A percentile compares a stretch with the other conserved stretches of the same genome.
phyloP scores from a whole-genome alignment of 2,113 vertebrate genomes.

The Crotalus viridis region DNA sequence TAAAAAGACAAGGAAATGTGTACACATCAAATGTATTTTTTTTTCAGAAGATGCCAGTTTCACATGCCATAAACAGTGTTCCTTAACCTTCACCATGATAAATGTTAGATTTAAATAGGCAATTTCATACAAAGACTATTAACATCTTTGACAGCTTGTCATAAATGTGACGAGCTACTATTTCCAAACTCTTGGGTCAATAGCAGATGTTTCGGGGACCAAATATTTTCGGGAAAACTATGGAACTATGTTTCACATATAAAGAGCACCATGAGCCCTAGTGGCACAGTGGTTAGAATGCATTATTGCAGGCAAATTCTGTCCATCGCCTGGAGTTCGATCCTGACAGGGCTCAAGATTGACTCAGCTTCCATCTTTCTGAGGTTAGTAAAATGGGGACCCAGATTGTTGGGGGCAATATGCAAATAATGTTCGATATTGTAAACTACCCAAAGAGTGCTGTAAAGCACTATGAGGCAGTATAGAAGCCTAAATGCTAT shows the following conservation, averaged over 20 bases:
- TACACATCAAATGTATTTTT: neutral
- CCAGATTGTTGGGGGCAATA: too few species aligned
- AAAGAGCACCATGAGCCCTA: neutral
- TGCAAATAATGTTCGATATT: neutral
- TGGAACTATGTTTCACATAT: conserved; percentile 1
- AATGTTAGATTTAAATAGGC: conserved; percentile 47
- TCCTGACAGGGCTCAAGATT: too few species aligned
- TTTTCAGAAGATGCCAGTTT: conserved; percentile 2
- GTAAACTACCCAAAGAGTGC: neutral
- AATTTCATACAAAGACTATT: conserved; percentile 39
- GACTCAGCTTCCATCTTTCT: too few species aligned
- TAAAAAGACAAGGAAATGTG: neutral
- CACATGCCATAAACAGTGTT: conserved; percentile 41
- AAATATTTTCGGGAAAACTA: conserved; percentile 34
- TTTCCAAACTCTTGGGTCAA: conserved; percentile 37
- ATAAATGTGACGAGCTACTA: conserved; percentile 21
- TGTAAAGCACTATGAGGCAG: neutral
- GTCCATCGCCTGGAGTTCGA: too few species aligned
- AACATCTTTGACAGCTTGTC: conserved; percentile 36
- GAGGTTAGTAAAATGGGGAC: too few species aligned
- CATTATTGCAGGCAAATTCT: too few species aligned
- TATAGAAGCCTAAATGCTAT: neutral
- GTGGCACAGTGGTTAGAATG: too few species aligned
- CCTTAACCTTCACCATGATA: conserved; percentile 52
- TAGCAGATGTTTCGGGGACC: conserved; percentile 42